Percentiles rank a stretch among this genome's conserved stretches.
Conservation (phyloP, 2,888 invertebrate species). For the Aromia moschata region DNA sequence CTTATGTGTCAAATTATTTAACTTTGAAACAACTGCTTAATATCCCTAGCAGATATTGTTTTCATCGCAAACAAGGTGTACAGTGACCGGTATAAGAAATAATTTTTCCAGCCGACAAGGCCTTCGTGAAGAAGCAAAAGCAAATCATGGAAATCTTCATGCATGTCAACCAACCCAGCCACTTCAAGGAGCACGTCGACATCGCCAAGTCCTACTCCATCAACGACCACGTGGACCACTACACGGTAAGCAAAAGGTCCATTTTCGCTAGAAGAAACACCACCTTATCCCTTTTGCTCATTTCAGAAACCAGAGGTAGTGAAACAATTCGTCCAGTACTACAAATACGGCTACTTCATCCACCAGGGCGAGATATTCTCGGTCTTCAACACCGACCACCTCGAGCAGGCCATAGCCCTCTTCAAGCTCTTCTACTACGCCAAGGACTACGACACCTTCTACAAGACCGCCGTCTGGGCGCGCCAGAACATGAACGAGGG, state of each 20-base stretch:
- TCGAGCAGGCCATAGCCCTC: constrained; percentile 71
- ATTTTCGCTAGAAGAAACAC: not conserved
- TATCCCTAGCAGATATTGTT: no score
- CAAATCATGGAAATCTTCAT: constrained; percentile 69
- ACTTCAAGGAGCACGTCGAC: constrained; percentile 65
- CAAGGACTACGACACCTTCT: constrained; percentile 76
- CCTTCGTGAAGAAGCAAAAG: constrained; percentile 42
- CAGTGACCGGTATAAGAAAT: no score
- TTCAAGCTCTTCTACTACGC: constrained; percentile 76
- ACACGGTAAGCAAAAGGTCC: constrained; percentile 55
- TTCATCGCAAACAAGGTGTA: no score
- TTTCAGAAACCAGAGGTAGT: constrained; percentile 68
- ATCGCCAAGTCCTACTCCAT: constrained; percentile 69
- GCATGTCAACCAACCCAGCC: constrained; percentile 71
- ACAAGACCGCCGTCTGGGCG: constrained; percentile 74
- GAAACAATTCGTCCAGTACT: constrained; percentile 66
- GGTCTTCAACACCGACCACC: constrained; percentile 69
- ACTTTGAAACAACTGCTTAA: no score
- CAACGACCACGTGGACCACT: constrained; percentile 67
- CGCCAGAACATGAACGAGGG: constrained; percentile 75
- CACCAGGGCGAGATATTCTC: constrained; percentile 72
- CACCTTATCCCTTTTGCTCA: constrained; percentile 3
- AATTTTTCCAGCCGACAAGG: constrained; percentile 36
- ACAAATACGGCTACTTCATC: constrained; percentile 66
- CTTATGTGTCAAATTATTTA: no score